Base-by-base conservation (phyloP, 1,140 invertebrate genomes). In the Fopius arisanus region DNA sequence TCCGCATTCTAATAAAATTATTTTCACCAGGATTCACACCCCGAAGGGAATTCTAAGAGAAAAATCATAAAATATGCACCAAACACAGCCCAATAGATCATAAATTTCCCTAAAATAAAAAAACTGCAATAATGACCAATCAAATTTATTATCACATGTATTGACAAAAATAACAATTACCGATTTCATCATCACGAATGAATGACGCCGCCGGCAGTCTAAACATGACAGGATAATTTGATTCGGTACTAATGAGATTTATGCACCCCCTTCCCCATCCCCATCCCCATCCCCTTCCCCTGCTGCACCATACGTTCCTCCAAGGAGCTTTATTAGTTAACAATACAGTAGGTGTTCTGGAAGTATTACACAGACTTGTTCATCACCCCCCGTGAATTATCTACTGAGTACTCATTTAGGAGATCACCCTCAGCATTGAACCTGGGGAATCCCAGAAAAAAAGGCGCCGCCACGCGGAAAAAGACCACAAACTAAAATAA, bases 11-110 rank as follows among this genome's bases (percentile, higher is more conserved):
- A 26, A 68, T 26, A 40, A 48, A 40, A 40, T 68, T 68, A 26
- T 68, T 68, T 40, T 40, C 43, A 68, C 37, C 66, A 28, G 9
- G 19, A 59, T 12, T 59, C n/a, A n/a, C n/a, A n/a, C n/a, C n/a
- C n/a, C n/a, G n/a, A n/a, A n/a, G n/a, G n/a, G n/a, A n/a, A n/a
- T n/a, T n/a, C n/a, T n/a, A n/a, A n/a, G n/a, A n/a, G n/a, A n/a
- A n/a, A n/a, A n/a, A n/a, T n/a, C 33, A 12, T 37, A 37, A 37
- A 37, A 37, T 37, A 37, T 37, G 12, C 5, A 37, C 12, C n/a
- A n/a, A n/a, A n/a, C n/a, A n/a, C n/a, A n/a, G n/a, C n/a, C n/a
- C n/a, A n/a, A n/a, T n/a, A n/a, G n/a, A n/a, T n/a, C n/a, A n/a
- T n/a, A n/a, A n/a, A n/a, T n/a, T n/a, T n/a, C n/a, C n/a, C n/a